Conservation (phyloP, 2,888 invertebrate genomes). For the Dryomyza anilis region DNA sequence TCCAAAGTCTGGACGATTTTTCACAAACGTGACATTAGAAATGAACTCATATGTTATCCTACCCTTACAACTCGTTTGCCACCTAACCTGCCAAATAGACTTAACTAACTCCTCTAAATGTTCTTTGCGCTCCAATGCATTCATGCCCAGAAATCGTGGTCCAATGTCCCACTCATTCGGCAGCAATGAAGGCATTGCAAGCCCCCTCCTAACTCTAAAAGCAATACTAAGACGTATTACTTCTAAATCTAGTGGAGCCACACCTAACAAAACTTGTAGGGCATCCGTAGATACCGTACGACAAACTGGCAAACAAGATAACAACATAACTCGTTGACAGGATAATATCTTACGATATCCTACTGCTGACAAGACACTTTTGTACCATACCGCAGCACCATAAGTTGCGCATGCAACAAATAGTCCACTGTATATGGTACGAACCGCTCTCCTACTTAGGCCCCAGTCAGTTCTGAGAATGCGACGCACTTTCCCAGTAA, state of each 20-base stretch:
- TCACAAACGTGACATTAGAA: too few species aligned
- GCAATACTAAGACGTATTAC: background rate
- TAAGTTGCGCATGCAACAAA: background rate
- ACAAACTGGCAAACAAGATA: conserved; percentile 12
- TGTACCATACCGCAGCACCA: background rate
- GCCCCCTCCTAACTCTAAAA: too few species aligned
- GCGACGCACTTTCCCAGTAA: background rate
- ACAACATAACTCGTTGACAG: background rate
- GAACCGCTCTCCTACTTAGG: background rate
- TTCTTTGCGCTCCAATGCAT: too few species aligned
- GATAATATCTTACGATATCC: background rate
- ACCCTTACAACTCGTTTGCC: too few species aligned
- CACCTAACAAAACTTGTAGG: conserved; percentile 14
- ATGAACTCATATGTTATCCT: too few species aligned
- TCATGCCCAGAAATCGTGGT: too few species aligned
- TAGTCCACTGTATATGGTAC: background rate
- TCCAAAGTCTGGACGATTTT: too few species aligned
- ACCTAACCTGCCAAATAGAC: too few species aligned
- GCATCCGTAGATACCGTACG: conserved; percentile 15
- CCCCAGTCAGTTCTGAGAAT: conserved; percentile 1
- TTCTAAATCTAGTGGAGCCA: conserved; percentile 9
- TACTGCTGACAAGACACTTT: background rate
- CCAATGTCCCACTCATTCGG: too few species aligned
- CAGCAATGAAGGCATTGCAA: too few species aligned
- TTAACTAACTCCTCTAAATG: too few species aligned